Evolutionary conservation across 1,140 invertebrate species (phyloP), one percentile per base, ranked within the genome.

Genomic region (Prorops nasuta): DNA sequence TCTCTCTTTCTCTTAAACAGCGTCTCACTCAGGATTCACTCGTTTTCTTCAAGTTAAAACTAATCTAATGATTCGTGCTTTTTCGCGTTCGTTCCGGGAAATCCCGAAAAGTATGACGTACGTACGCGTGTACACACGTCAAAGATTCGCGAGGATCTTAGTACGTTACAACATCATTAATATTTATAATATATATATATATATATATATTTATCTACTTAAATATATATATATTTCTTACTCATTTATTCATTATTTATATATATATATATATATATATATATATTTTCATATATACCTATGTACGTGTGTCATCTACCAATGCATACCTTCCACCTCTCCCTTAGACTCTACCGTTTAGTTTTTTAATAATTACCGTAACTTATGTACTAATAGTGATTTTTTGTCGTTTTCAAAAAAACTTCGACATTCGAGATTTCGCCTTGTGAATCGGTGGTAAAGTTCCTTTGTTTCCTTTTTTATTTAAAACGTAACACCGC

Each of bases 331-430:
- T 34, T 46, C 22, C 39, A 44, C 24, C 17, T 17, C 37, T n/a
- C 38, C 34, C 32, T 42, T 56, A 49, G 4, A 54, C 32, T 56
- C 60, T 65, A 66, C 49, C 43, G 32, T 64, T 31, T 56, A 54
- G n/a, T 56, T 56, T 45, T 51, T 43, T 28, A 28, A 43, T 50
- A 51, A 54, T 38, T 43, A 28, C 16, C 54, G 58, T 70, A 67
- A 60, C 66, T 71, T 71, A 69, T 22, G 35, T 24, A 17, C 66
- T 70, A 70, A 54, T 70, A 68, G 66, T 70, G 58, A 51, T 67
- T 67, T 28, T 56, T 63, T 55, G 56, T 67, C 54, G 24, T 56
- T 54, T 38, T 53, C 54, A 43, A 53, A 24, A 14, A 51, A 49
- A 55, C 38, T 51, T 56, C 59, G 52, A 60, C 49, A 56, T n/a